phyloP scores from a whole-genome alignment of 1,140 invertebrate genomes.

The Drosophila subpulchrella region DNA sequence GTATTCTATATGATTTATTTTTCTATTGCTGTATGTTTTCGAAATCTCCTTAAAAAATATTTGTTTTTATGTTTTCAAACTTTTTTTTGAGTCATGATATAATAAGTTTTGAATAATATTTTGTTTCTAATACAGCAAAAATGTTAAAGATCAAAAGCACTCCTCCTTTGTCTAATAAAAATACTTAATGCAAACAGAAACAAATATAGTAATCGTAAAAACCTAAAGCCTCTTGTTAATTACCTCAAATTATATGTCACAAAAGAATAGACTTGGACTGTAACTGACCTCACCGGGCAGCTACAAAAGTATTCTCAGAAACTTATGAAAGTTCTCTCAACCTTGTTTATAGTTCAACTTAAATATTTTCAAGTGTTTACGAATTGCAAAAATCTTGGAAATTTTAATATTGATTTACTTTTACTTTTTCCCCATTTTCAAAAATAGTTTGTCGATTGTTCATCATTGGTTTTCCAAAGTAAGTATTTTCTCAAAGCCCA shows the following conservation, averaged over 20 bases:
- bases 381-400: not conserved
- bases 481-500: slow-evolving; percentile 15
- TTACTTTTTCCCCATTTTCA: not conserved
- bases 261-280: not conserved
- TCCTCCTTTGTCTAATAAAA: no score
- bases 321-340: not conserved
- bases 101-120: no score
- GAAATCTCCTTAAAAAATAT: not conserved
- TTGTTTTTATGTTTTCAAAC: not conserved
- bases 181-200: not conserved
- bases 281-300: slow-evolving; percentile 13
- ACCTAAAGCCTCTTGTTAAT: not conserved
- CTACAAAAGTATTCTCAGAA: not conserved
- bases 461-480: slow-evolving; percentile 25
- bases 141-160: no score
- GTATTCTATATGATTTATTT: no score
- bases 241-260: slow-evolving; percentile 22
- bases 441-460: slow-evolving; percentile 9
- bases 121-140: no score
- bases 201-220: not conserved
- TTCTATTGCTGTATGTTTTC: not conserved
- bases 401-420: not conserved
- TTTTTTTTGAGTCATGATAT: no score
- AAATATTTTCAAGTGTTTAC: not conserved
- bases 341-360: slow-evolving; percentile 1